A percentile compares a stretch with the other conserved stretches of the same genome.
These are phyloP conservation scores for Rhadinocentrus ornatus DNA, from an alignment of 2,797 vertebrate species.

Conservation along the genomic window DNA sequence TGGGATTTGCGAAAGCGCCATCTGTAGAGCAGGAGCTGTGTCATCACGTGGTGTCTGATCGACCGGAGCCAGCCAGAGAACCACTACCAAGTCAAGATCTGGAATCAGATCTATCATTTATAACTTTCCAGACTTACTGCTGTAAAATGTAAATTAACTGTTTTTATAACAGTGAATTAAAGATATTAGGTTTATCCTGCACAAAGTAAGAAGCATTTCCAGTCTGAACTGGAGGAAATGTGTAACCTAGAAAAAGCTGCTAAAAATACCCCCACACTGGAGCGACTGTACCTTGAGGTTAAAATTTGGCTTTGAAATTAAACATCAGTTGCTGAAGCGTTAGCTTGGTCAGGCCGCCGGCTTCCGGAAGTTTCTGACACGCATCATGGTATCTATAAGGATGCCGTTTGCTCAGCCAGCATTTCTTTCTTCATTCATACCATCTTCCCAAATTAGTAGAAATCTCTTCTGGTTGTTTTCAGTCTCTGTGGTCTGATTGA, in stretches of 20 bases:
- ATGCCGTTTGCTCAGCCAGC: background rate
- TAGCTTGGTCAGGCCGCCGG: background rate
- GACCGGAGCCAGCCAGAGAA: background rate
- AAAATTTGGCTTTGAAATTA: slow-evolving; percentile 24
- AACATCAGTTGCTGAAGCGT: background rate
- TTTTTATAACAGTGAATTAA: too few relatives aligned
- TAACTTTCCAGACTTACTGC: too few relatives aligned
- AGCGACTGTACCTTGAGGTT: slow-evolving; percentile 30
- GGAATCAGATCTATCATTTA: slow-evolving; percentile 21
- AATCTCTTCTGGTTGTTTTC: too few relatives aligned
- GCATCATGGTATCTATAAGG: background rate
- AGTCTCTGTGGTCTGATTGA: too few relatives aligned
- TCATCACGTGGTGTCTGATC: slow-evolving; percentile 30
- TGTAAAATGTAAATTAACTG: too few relatives aligned
- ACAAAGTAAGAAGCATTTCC: background rate
- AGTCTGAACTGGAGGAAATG: background rate
- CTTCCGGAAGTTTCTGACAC: background rate
- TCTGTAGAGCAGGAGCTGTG: slow-evolving; percentile 49
- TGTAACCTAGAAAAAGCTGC: slow-evolving; percentile 30
- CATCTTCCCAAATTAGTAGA: too few relatives aligned
- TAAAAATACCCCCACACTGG: slow-evolving; percentile 36
- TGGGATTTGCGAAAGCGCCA: slow-evolving; percentile 74
- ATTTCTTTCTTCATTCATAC: too few relatives aligned
- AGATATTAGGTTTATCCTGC: background rate
- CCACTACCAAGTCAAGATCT: slow-evolving; percentile 18